Evolutionary conservation across 2,888 invertebrate species (phyloP).

Genomic region (Epicampocera succincta): DNA sequence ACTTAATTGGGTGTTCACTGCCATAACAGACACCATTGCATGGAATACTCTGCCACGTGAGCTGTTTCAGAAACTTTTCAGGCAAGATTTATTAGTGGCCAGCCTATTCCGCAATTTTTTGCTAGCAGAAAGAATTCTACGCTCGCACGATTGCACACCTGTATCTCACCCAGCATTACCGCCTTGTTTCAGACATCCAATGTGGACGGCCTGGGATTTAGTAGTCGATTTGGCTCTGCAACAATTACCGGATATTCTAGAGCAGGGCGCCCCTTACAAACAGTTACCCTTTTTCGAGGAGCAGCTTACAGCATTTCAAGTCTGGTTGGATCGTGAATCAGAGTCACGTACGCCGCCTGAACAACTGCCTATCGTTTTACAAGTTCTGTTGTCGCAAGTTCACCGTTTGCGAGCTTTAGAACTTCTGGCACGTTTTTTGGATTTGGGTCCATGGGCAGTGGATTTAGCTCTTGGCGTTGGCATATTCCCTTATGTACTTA

Average conservation of each 20-base stretch:
- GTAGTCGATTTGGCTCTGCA: slow-evolving; percentile 96
- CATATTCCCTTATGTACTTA: slow-evolving; percentile 99
- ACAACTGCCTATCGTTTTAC: slow-evolving; percentile 98
- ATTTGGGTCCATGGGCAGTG: slow-evolving; percentile 98
- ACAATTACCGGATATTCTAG: slow-evolving; percentile 91
- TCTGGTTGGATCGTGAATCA: slow-evolving; percentile 83
- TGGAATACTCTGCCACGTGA: slow-evolving; percentile 98
- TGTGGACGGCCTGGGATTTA: slow-evolving; percentile 99
- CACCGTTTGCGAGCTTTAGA: slow-evolving; percentile 97
- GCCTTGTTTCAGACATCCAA: slow-evolving; percentile 92
- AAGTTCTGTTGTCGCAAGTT: slow-evolving; percentile 88
- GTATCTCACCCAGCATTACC: slow-evolving; percentile 95
- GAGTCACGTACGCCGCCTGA: slow-evolving; percentile 93
- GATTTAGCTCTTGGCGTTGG: slow-evolving; percentile 97
- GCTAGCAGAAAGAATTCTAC: slow-evolving; percentile 96
- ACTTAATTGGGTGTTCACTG: slow-evolving; percentile 99
- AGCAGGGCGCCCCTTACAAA: slow-evolving; percentile 84
- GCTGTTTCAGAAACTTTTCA: slow-evolving; percentile 96
- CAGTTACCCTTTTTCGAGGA: slow-evolving; percentile 98
- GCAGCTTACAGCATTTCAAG: slow-evolving; percentile 98
- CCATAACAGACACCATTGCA: slow-evolving; percentile 99
- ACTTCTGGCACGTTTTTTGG: slow-evolving; percentile 94
- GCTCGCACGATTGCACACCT: slow-evolving; percentile 98
- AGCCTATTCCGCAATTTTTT: slow-evolving; percentile 98
- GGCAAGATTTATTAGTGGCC: slow-evolving; percentile 98